Evolutionary conservation across 2,113 vertebrate species (phyloP).

Genomic region (Hirundichthys speculiger): DNA sequence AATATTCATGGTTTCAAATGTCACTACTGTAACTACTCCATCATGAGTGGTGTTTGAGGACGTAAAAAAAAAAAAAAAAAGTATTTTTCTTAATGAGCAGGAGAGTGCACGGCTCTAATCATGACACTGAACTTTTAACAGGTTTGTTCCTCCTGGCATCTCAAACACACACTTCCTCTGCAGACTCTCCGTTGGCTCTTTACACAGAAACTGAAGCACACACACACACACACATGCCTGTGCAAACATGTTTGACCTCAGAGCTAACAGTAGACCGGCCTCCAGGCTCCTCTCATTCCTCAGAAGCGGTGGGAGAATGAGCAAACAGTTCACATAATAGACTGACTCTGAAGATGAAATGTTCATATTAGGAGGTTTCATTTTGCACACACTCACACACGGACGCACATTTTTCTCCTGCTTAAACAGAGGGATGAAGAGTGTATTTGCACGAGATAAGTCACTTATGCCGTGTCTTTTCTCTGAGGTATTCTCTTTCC

Average conservation of each 20-base stretch:
- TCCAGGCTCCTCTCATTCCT: constrained; percentile 59
- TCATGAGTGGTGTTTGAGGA: no score
- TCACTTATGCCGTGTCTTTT: neutral
- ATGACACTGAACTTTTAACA: constrained; percentile 52
- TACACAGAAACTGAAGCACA: constrained; percentile 23
- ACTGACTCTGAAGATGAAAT: constrained; percentile 59
- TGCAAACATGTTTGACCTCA: constrained; percentile 71
- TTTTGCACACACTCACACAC: constrained; percentile 5
- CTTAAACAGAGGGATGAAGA: neutral
- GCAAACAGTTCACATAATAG: constrained; percentile 67
- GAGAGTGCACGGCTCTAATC: no score
- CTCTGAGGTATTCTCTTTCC: neutral
- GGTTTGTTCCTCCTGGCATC: constrained; percentile 35
- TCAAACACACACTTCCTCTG: no score
- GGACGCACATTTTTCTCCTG: neutral
- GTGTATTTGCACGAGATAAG: constrained; percentile 9
- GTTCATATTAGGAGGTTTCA: constrained; percentile 34
- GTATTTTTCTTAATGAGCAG: no score
- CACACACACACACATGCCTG: constrained; percentile 35
- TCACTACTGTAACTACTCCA: no score
- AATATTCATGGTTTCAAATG: no score
- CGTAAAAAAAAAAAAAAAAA: no score
- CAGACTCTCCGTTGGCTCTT: no score
- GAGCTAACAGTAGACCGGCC: constrained; percentile 63
- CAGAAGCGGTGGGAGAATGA: constrained; percentile 37